Conservation (phyloP, 1,140 invertebrate genomes). For the Zaprionus vittiger region DNA sequence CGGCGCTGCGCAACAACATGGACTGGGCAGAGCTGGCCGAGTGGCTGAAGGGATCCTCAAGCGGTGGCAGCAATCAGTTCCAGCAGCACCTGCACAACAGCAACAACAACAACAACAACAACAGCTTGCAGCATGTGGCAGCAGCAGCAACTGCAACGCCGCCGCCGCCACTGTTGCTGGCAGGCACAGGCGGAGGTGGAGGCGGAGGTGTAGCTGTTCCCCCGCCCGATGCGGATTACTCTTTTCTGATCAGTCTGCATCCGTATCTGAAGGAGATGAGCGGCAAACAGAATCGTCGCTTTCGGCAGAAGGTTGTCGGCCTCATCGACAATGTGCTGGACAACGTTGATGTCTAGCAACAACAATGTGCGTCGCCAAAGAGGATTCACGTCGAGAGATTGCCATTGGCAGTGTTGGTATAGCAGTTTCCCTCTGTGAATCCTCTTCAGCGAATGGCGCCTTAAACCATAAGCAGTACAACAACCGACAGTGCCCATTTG, state of each 20-base stretch:
- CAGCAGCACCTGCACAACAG: conserved; percentile 19
- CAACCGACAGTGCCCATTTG: conserved; percentile 72
- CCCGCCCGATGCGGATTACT: conserved; percentile 75
- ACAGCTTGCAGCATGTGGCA: conserved; percentile 8
- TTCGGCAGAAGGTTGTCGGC: conserved; percentile 75
- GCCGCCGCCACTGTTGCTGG: background rate
- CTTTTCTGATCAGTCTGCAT: conserved; percentile 77
- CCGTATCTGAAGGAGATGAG: conserved; percentile 79
- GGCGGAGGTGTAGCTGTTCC: background rate
- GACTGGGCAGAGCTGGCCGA: conserved; percentile 63
- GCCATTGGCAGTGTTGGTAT: too few species aligned
- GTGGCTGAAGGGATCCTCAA: conserved; percentile 55
- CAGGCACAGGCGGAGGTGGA: background rate
- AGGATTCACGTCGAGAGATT: too few species aligned
- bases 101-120: conserved; percentile 16
- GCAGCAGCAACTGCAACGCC: conserved; percentile 3
- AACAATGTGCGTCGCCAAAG: background rate
- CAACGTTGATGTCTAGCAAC: conserved; percentile 56
- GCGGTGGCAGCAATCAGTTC: conserved; percentile 18
- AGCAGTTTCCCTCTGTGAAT: too few species aligned
- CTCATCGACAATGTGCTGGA: conserved; percentile 78
- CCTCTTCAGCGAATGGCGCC: background rate
- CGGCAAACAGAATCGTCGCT: conserved; percentile 78
- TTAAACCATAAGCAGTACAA: conserved; percentile 19
- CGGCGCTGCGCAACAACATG: conserved; percentile 56